Conservation (phyloP, 2,888 invertebrate genomes). For the Tillus elongatus region DNA sequence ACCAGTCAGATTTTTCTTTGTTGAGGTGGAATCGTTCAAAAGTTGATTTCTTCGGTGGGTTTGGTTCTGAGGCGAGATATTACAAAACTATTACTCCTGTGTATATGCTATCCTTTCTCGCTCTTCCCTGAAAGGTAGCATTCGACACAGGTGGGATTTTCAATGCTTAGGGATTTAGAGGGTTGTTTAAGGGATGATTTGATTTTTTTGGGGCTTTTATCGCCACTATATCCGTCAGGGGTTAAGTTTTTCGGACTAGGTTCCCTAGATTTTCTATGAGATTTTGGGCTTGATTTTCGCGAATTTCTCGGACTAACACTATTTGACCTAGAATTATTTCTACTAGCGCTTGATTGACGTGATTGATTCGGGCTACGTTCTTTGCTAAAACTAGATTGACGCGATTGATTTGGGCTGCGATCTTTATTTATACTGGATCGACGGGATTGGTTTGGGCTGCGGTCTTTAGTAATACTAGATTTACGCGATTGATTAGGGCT, state of each 20-base stretch:
- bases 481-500: too few relatives aligned
- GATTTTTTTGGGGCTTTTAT: conserved; percentile 32
- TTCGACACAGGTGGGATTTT: conserved; percentile 64
- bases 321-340: conserved; percentile 18
- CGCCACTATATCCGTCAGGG: conserved; percentile 12
- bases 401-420: conserved; percentile 23
- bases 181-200: conserved; percentile 38
- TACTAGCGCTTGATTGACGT: conserved; percentile 18
- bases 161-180: conserved; percentile 52
- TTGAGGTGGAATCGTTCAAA: too few relatives aligned
- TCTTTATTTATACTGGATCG: conserved; percentile 26
- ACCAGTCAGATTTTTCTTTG: too few relatives aligned
- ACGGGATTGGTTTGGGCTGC: conserved; percentile 18
- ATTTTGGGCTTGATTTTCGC: conserved; percentile 32
- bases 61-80: conserved; percentile 22
- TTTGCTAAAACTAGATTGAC: conserved; percentile 23
- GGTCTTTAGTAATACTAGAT: too few relatives aligned
- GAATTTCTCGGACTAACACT: conserved; percentile 26
- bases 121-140: conserved; percentile 58
- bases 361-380: conserved; percentile 6
- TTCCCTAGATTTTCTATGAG: conserved; percentile 24
- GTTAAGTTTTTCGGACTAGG: conserved; percentile 22
- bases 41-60: conserved; percentile 33
- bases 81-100: conserved; percentile 24
- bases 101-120: conserved; percentile 38